phyloP scores from a whole-genome alignment of 2,113 vertebrate species.

The Gavia stellata region DNA sequence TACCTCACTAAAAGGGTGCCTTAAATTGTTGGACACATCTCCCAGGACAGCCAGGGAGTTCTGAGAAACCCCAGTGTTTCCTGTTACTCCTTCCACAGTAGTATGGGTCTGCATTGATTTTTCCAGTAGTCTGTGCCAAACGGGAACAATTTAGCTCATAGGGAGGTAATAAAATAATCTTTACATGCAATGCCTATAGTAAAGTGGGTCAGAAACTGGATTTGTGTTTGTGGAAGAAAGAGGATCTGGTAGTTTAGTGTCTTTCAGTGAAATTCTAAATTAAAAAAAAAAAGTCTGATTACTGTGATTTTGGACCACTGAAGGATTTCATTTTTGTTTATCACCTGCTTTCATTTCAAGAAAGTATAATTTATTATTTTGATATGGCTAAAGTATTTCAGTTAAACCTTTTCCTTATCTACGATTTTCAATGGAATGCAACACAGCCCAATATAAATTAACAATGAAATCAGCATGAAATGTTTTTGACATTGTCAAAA shows the following conservation, averaged over 20 bases:
- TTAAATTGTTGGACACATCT: slow-evolving; percentile 36
- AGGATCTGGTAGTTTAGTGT: background rate
- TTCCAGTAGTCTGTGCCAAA: slow-evolving; percentile 55
- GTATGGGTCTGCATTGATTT: slow-evolving; percentile 49
- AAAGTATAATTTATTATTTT: background rate
- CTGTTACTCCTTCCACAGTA: slow-evolving; percentile 21
- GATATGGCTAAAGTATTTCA: background rate
- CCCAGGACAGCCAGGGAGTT: slow-evolving; percentile 23
- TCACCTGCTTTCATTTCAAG: background rate
- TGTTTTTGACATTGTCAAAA: background rate
- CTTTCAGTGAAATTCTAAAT: background rate
- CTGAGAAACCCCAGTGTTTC: slow-evolving; percentile 53
- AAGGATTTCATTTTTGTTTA: background rate
- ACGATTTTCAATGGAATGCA: background rate
- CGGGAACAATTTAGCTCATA: slow-evolving; percentile 39
- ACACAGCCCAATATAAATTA: background rate
- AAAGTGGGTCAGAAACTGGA: background rate
- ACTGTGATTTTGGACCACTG: background rate
- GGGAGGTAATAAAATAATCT: slow-evolving; percentile 47
- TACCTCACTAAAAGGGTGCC: slow-evolving; percentile 12
- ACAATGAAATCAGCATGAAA: background rate
- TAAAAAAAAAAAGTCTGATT: background rate
- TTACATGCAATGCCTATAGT: background rate
- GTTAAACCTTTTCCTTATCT: background rate
- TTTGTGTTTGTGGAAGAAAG: background rate